These are phyloP conservation scores for Orussus abietinus DNA, from an alignment of 1,140 invertebrate species.

Conservation along the genomic window DNA sequence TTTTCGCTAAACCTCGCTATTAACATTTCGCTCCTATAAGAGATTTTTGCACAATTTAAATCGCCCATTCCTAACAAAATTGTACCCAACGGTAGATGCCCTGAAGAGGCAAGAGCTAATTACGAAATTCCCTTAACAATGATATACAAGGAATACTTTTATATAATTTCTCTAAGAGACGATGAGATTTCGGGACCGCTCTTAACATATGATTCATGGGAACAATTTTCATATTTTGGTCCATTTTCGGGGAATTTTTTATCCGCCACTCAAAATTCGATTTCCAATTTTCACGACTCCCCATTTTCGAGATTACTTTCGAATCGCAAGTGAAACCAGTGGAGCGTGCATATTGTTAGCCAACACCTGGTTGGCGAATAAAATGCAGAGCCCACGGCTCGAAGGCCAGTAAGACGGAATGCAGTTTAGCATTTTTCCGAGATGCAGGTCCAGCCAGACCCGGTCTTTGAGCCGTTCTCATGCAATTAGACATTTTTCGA, in stretches of 20 bases:
- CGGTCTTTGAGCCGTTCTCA: too few relatives aligned
- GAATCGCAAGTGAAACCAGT: conserved; percentile 24
- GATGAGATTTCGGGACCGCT: too few relatives aligned
- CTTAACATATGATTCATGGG: too few relatives aligned
- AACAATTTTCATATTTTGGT: too few relatives aligned
- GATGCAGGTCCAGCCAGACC: neutral
- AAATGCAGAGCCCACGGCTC: neutral
- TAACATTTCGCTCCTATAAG: neutral
- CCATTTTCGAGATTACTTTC: neutral
- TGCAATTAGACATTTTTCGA: too few relatives aligned
- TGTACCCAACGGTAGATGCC: too few relatives aligned
- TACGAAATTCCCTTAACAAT: too few relatives aligned
- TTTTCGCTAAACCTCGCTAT: neutral
- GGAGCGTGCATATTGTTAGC: conserved; percentile 33
- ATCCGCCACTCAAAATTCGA: neutral
- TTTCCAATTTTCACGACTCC: too few relatives aligned
- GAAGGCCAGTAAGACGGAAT: conserved; percentile 11
- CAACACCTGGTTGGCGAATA: conserved; percentile 3
- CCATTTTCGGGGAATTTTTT: conserved; percentile 4
- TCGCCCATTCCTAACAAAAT: neutral
- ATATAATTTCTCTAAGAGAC: too few relatives aligned
- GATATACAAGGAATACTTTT: too few relatives aligned
- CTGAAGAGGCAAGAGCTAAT: too few relatives aligned
- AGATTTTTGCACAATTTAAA: neutral
- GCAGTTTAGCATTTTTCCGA: conserved; percentile 11